Evolutionary conservation across 2,113 vertebrate species (phyloP).

Genomic region (Sphaerodactylus townsendi): DNA sequence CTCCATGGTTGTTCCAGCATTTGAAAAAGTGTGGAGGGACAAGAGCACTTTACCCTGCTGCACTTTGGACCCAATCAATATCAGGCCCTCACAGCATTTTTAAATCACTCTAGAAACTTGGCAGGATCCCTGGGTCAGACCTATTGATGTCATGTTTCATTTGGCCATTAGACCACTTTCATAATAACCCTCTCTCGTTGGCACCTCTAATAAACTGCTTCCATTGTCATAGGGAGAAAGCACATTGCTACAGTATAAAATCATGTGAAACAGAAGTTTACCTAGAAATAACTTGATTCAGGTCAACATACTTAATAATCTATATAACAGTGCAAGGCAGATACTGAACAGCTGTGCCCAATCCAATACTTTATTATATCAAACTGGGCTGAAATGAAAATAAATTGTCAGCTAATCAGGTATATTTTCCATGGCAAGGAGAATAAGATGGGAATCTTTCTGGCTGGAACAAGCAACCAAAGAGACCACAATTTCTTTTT

Average conservation of each 20-base stretch:
- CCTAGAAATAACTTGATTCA: background rate
- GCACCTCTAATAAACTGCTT: background rate
- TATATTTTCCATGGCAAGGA: background rate
- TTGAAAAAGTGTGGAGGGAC: no score
- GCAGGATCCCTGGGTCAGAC: no score
- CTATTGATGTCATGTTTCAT: no score
- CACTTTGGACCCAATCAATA: no score
- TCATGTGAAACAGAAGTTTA: background rate
- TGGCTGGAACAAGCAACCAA: background rate
- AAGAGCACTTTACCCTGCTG: no score
- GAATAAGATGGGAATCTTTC: background rate
- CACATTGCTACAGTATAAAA: background rate
- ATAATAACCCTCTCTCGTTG: no score
- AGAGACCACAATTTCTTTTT: conserved; percentile 4
- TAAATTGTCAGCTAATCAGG: background rate
- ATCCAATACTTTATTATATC: background rate
- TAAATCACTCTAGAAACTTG: no score
- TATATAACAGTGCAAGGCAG: background rate
- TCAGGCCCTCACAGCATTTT: no score
- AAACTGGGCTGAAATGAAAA: background rate
- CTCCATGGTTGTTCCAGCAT: no score
- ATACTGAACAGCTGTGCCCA: background rate
- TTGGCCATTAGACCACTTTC: no score
- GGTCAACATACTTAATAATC: background rate
- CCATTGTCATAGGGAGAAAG: background rate